These are phyloP conservation scores for Trachurus trachurus DNA, from an alignment of 2,797 vertebrate species.

Conservation along the genomic window DNA sequence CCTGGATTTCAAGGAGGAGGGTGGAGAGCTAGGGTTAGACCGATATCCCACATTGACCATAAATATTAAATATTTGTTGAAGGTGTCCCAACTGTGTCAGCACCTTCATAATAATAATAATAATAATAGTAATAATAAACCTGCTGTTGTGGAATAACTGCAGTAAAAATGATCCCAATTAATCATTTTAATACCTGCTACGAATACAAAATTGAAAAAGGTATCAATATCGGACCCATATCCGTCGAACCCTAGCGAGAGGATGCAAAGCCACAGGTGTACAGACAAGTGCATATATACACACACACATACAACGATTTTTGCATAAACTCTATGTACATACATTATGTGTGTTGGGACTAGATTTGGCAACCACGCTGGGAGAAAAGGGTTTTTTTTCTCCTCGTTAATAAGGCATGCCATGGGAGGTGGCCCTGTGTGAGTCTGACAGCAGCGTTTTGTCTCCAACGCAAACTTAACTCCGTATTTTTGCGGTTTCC, in stretches of 20 bases:
- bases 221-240: conserved; percentile 33
- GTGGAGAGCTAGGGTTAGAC: conserved; percentile 39
- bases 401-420: conserved; percentile 57
- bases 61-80: conserved; percentile 15
- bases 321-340: conserved; percentile 71
- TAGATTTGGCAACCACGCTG: conserved; percentile 69
- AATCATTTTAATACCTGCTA: conserved; percentile 39
- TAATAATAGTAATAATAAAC: too few species aligned
- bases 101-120: neutral
- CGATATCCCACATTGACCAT: conserved; percentile 3
- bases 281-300: conserved; percentile 29
- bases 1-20: conserved; percentile 38
- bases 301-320: conserved; percentile 40
- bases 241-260: conserved; percentile 47
- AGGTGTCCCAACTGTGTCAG: neutral
- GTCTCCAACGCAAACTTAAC: conserved; percentile 1
- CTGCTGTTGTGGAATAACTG: neutral
- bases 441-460: conserved; percentile 41
- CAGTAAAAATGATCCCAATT: conserved; percentile 25
- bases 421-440: conserved; percentile 56
- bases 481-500: neutral
- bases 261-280: conserved; percentile 40
- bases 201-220: conserved; percentile 56
- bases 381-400: conserved; percentile 15
- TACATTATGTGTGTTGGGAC: conserved; percentile 56